Conservation (phyloP, 2,888 invertebrate genomes). For the Plusia festucae region DNA sequence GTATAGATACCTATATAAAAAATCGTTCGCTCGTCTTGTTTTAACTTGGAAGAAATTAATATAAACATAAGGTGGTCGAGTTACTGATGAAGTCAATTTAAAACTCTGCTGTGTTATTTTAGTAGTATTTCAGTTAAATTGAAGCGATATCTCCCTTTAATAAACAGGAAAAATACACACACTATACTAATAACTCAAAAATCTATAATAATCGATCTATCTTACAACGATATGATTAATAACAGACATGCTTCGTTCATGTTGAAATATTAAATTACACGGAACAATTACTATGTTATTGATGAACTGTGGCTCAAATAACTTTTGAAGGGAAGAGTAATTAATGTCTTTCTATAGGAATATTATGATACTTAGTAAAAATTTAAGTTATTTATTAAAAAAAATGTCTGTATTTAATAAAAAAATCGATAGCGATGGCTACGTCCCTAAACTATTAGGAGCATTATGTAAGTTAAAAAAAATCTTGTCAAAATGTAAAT, state of each 20-base stretch:
- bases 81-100: too few species aligned
- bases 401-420: not conserved
- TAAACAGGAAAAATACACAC: not conserved
- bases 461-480: too few species aligned
- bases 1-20: too few species aligned
- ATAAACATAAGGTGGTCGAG: too few species aligned
- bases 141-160: too few species aligned
- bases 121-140: too few species aligned
- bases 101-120: too few species aligned
- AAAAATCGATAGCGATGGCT: too few species aligned
- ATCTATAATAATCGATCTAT: conserved; percentile 32
- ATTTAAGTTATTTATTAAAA: not conserved
- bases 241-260: conserved; percentile 34
- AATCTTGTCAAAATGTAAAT: too few species aligned
- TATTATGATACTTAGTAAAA: conserved; percentile 16
- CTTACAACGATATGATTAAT: conserved; percentile 40
- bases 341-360: conserved; percentile 36
- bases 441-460: too few species aligned
- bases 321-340: conserved; percentile 52
- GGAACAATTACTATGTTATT: conserved; percentile 57
- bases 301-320: conserved; percentile 50
- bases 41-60: too few species aligned
- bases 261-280: conserved; percentile 53
- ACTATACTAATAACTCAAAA: conserved; percentile 21
- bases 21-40: too few species aligned